Base-by-base conservation (phyloP, 2,888 invertebrate genomes). In the Agelastica alni region DNA sequence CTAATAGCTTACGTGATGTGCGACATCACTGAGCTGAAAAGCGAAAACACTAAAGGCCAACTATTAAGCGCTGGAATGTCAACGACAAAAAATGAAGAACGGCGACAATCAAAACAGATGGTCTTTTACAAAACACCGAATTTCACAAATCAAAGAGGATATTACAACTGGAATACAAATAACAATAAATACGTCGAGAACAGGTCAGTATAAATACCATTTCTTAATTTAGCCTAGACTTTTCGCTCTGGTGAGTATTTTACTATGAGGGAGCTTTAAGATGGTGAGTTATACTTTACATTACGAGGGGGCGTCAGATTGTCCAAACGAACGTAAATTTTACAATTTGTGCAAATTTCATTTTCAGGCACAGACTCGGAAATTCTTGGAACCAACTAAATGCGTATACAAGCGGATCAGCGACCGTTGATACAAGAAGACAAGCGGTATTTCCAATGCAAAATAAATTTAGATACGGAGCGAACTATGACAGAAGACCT, bases 371-470 rank as follows among this genome's bases (percentile, higher is more conserved):
- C n/a, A n/a, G n/a, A n/a, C n/a, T n/a, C n/a, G n/a, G n/a, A n/a
- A n/a, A n/a, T n/a, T n/a, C n/a, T n/a, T n/a, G n/a, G n/a, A n/a
- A n/a, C n/a, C n/a, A n/a, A n/a, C n/a, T n/a, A n/a, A n/a, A n/a
- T n/a, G n/a, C n/a, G n/a, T n/a, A n/a, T n/a, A n/a, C n/a, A n/a
- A n/a, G n/a, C n/a, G n/a, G n/a, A n/a, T n/a, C n/a, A n/a, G n/a
- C n/a, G n/a, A n/a, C n/a, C n/a, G n/a, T n/a, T n/a, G n/a, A n/a
- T n/a, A n/a, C n/a, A n/a, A 39, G 45, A 14, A 45, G 45, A 22
- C 45, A 45, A 34, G 31, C 20, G n/a, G 12, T 45, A 2, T 45
- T 20, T n/a, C 22, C 45, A 2, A n/a, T 45, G 2, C 18, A 13
- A 45, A 45, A 32, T 10, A 30, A 43, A 2, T n/a, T 18, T 10